phyloP scores from a whole-genome alignment of 2,797 vertebrate species.

The Dallia pectoralis region DNA sequence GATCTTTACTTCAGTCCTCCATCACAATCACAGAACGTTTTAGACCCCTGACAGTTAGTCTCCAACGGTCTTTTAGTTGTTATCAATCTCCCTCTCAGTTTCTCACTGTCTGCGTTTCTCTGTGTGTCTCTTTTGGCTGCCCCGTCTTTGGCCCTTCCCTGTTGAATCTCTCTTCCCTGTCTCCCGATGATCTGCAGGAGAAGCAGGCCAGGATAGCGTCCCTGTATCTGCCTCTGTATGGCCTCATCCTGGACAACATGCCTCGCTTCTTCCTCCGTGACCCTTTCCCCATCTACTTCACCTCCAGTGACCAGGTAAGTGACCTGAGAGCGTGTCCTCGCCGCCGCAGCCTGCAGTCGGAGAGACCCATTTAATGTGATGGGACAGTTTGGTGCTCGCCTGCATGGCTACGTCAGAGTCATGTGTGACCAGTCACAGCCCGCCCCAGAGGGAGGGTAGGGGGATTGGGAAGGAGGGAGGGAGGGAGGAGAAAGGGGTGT shows the following conservation, averaged over 20 bases:
- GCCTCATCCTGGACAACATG: conserved; percentile 98
- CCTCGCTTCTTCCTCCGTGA: conserved; percentile 96
- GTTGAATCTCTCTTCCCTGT: not conserved
- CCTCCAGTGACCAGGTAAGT: conserved; percentile 89
- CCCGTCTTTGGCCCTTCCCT: not conserved
- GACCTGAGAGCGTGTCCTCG: too few relatives aligned
- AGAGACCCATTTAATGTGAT: too few relatives aligned
- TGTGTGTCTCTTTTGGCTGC: not conserved
- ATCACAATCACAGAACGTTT: not conserved
- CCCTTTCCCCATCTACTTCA: conserved; percentile 89
- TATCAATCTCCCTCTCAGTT: not conserved
- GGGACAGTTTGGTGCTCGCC: too few relatives aligned
- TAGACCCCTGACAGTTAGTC: not conserved
- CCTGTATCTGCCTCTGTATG: conserved; percentile 94
- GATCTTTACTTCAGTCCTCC: not conserved
- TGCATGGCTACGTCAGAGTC: too few relatives aligned
- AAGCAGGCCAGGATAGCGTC: conserved; percentile 94
- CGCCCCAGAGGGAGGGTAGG: too few relatives aligned
- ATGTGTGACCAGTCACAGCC: too few relatives aligned
- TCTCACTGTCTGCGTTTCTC: not conserved
- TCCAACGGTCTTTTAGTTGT: not conserved
- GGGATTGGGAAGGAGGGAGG: too few relatives aligned
- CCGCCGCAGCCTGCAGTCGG: too few relatives aligned
- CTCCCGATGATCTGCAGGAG: conserved; percentile 69
- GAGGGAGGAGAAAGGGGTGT: too few relatives aligned